Percentiles rank a stretch among this genome's conserved stretches.
Conservation (phyloP, 2,113 vertebrate genomes). For the Progne subis region DNA sequence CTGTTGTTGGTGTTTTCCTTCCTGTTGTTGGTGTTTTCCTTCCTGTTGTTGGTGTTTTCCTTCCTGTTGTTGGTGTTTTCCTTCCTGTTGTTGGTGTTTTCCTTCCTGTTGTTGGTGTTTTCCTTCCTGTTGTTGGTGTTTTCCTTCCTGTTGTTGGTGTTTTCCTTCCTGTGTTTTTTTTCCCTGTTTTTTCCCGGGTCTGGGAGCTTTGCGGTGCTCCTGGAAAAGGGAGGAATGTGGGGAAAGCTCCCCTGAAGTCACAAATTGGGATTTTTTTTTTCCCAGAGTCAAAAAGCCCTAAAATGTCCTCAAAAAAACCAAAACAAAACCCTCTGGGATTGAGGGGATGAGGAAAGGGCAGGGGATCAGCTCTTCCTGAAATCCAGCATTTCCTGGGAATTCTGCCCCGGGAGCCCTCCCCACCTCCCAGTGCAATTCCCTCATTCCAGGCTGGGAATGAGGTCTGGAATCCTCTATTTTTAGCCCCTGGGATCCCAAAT, state of each 20-base stretch:
- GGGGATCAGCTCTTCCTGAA: neutral
- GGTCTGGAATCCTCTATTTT: neutral
- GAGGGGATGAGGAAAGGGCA: neutral
- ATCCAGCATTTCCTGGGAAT: neutral
- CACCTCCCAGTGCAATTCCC: neutral
- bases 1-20: too few relatives aligned
- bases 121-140: too few relatives aligned
- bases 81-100: too few relatives aligned
- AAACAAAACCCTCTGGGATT: too few relatives aligned
- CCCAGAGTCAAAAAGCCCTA: rapidly evolving
- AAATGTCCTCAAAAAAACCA: neutral
- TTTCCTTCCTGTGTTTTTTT: rapidly evolving
- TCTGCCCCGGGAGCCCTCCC: too few relatives aligned
- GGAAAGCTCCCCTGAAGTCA: neutral
- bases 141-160: too few relatives aligned
- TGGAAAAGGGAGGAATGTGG: neutral
- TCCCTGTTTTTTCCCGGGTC: neutral
- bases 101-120: too few relatives aligned
- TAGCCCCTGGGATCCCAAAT: neutral
- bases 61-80: too few relatives aligned
- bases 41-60: too few relatives aligned
- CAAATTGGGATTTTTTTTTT: neutral
- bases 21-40: too few relatives aligned
- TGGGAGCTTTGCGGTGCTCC: neutral
- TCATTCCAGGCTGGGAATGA: neutral